A percentile compares a stretch with the other conserved stretches of the same genome.
phyloP scores from a whole-genome alignment of 2,888 invertebrate genomes.

The Diaperis boleti region DNA sequence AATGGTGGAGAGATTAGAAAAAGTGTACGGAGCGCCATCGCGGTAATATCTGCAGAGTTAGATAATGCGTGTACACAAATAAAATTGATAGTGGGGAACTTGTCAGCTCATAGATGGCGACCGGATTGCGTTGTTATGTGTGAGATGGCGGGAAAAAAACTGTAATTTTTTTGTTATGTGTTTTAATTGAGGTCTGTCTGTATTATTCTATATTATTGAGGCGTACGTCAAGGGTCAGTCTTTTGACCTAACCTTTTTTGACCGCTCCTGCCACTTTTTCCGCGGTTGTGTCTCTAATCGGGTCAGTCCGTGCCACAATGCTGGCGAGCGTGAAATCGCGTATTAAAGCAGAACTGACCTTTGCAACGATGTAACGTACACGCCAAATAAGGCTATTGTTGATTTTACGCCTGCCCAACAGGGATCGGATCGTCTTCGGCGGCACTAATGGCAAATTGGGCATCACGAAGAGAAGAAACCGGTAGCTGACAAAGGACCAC shows the following conservation, averaged over 20 bases:
- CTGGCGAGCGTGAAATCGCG: conserved; percentile 15
- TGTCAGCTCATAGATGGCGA: conserved; percentile 32
- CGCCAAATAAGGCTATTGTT: conserved; percentile 11
- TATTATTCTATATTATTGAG: too few relatives aligned
- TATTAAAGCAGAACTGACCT: conserved; percentile 18
- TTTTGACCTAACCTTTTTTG: too few relatives aligned
- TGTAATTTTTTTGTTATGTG: too few relatives aligned
- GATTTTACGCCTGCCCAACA: conserved; percentile 20
- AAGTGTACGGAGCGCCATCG: conserved; percentile 33
- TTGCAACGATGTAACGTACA: not conserved
- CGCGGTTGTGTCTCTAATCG: too few relatives aligned
- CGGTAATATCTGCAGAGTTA: conserved; percentile 29
- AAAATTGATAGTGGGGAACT: conserved; percentile 30
- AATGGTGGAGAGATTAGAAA: too few relatives aligned
- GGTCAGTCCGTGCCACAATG: conserved; percentile 1
- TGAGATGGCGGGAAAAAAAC: too few relatives aligned
- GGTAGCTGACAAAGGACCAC: conserved; percentile 25
- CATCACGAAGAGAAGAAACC: conserved; percentile 22
- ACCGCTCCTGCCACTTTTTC: too few relatives aligned
- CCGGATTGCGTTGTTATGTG: conserved; percentile 1
- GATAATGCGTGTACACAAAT: conserved; percentile 34
- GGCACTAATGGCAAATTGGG: conserved; percentile 27
- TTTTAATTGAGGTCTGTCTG: too few relatives aligned
- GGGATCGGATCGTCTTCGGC: conserved; percentile 17
- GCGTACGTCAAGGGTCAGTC: too few relatives aligned